These are phyloP conservation scores for Ibidorhyncha struthersii DNA, from an alignment of 2,113 vertebrate species.

Conservation along the genomic window DNA sequence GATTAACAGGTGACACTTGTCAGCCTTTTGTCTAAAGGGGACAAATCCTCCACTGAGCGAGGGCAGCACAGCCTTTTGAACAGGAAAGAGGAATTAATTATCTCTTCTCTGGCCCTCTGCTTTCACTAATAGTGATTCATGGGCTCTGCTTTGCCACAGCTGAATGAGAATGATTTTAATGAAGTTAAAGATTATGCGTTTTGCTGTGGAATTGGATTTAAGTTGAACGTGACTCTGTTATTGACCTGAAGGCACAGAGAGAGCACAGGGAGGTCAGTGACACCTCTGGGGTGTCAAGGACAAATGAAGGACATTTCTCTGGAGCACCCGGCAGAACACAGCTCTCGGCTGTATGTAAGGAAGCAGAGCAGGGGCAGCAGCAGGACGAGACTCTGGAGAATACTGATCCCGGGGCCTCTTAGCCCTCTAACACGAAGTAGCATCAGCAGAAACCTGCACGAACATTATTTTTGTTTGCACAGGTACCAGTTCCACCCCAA, in stretches of 20 bases:
- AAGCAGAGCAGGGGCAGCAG: not conserved
- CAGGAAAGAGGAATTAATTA: not conserved
- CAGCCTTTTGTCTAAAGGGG: conserved; percentile 13
- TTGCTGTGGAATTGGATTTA: not conserved
- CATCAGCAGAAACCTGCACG: not conserved
- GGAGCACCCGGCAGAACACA: accelerated
- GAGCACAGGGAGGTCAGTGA: not conserved
- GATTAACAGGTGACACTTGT: conserved; percentile 35
- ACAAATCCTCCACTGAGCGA: not conserved
- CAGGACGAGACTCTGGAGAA: accelerated
- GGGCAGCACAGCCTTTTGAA: not conserved
- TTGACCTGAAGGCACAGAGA: not conserved
- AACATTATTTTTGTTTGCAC: not conserved
- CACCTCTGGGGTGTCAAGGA: not conserved
- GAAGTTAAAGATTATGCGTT: not conserved
- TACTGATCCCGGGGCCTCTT: not conserved
- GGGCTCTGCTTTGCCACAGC: not conserved
- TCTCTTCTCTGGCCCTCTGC: not conserved
- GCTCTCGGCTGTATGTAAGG: not conserved
- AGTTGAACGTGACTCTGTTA: not conserved
- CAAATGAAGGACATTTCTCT: not conserved
- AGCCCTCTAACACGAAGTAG: accelerated
- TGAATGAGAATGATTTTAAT: not conserved
- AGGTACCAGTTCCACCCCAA: not conserved
- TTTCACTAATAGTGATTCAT: conserved; percentile 18